Percentiles rank a stretch among this genome's conserved stretches.
Conservation (phyloP, 2,113 vertebrate species). For the Salvelinus sp. region DNA sequence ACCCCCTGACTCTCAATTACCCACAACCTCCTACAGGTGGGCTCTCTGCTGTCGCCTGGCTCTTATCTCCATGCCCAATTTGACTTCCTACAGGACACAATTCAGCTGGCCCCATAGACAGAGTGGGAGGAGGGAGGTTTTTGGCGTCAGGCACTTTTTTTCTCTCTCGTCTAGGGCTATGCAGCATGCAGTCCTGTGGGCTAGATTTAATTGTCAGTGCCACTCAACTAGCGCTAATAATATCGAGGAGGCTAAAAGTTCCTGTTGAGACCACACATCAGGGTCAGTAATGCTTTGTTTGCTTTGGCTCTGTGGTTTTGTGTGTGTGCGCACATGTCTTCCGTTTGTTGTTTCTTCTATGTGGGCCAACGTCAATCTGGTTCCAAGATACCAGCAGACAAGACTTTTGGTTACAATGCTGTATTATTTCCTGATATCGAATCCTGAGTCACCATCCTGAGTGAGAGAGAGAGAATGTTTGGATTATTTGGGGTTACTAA, state of each 20-base stretch:
- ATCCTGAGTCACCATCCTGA: neutral
- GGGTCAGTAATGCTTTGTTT: neutral
- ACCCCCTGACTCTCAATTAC: neutral
- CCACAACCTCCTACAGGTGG: neutral
- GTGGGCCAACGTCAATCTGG: neutral
- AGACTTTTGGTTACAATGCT: neutral
- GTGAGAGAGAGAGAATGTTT: slow-evolving; percentile 1
- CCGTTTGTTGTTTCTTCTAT: slow-evolving; percentile 3
- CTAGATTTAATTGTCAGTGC: neutral
- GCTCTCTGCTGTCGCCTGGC: neutral
- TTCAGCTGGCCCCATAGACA: slow-evolving; percentile 1
- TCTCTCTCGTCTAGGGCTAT: neutral
- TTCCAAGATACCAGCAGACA: neutral
- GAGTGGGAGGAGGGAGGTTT: slow-evolving; percentile 1
- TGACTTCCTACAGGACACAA: neutral
- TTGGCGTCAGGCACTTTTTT: neutral
- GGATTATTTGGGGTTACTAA: slow-evolving; percentile 3
- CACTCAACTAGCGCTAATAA: neutral
- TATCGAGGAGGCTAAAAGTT: neutral
- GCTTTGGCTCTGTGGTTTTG: neutral
- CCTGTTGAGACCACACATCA: neutral
- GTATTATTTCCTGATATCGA: neutral
- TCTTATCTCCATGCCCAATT: slow-evolving; percentile 1
- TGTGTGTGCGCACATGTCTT: neutral
- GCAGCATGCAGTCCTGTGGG: neutral